These are phyloP conservation scores for Hydractinia echinata DNA, from an alignment of 30 jellyfish, hydroid and myxozoan species.

Conservation along the genomic window DNA sequence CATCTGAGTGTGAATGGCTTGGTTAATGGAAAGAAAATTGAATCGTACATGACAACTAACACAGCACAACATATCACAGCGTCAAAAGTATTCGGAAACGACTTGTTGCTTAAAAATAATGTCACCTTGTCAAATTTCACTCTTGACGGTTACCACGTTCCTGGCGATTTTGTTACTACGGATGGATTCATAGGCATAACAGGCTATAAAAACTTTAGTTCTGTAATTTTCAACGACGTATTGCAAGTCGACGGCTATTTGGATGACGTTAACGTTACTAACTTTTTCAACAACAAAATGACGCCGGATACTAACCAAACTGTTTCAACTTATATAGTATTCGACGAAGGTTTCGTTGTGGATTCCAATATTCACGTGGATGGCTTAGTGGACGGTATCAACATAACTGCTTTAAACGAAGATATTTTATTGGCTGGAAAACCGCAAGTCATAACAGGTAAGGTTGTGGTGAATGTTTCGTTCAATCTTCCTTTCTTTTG, in stretches of 20 bases:
- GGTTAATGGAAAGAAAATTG: slow-evolving; percentile 55
- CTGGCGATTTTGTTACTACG: slow-evolving; percentile 57
- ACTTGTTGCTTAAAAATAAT: slow-evolving; percentile 38
- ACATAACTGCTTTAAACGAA: slow-evolving; percentile 48
- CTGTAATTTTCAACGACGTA: slow-evolving; percentile 27
- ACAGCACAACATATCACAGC: slow-evolving; percentile 62
- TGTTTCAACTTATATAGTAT: slow-evolving; percentile 39
- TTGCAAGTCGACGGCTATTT: slow-evolving; percentile 45
- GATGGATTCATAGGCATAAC: slow-evolving; percentile 24
- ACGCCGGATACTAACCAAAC: slow-evolving; percentile 41
- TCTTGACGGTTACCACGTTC: slow-evolving; percentile 43
- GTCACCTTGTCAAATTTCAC: slow-evolving; percentile 40
- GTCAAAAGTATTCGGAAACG: slow-evolving; percentile 39
- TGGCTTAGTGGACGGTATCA: slow-evolving; percentile 77
- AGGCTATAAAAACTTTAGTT: slow-evolving; percentile 43
- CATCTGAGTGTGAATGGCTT: slow-evolving; percentile 44
- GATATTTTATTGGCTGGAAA: slow-evolving; percentile 53
- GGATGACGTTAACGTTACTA: slow-evolving; percentile 59
- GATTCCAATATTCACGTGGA: slow-evolving; percentile 37
- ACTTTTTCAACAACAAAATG: slow-evolving; percentile 26
- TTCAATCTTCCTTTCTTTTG: no score
- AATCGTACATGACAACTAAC: slow-evolving; percentile 51
- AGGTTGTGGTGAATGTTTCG: neutral
- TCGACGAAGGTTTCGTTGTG: slow-evolving; percentile 51
- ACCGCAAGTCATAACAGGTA: slow-evolving; percentile 58